Base-by-base conservation (phyloP, 2,797 vertebrate genomes). In the Sylvia borin region DNA sequence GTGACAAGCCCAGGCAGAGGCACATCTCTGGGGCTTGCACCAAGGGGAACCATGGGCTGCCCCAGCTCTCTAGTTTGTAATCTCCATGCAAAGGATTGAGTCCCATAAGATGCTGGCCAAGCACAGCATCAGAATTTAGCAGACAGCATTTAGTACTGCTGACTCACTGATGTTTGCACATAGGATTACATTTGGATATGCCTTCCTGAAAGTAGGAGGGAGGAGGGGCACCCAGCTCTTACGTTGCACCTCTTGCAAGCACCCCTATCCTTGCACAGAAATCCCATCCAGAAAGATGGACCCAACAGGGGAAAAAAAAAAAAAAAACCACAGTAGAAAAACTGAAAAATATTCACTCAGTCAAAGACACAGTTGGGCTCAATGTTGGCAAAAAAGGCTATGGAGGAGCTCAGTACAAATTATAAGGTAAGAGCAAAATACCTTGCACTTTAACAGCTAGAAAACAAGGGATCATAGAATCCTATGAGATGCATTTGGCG, bases 21-120 rank as follows among this genome's bases (percentile, higher is more conserved):
- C 42, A 83, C 8, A 12, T 21, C 0, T 0, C 27, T 1, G 3
- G 36, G 38, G 31, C n/a, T 67, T 1, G 3, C 43, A 70, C 21
- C 42, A 54, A 75, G 48, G 60, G n/a, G 21, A 91, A 12, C 29
- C 29, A 42, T 3, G 24, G 48, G 42, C 48, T 74, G 51, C 29
- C 64, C 31, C 27, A 34, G 64, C 7, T 58, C 50, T 32, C 48
- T 43, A 19, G 67, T 73, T 73, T 87, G 62, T 25, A 31, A 65
- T 25, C 61, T 61, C 54, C 43, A 29, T 0, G 0, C 25, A 20
- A 16, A 66, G 34, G 27, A 64, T 0, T 66, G 48, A 60, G 29
- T 47, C 85, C 79, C 34, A 18, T 16, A 64, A 66, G 40, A 22
- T 73, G 47, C 2, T 74, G 86, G 53, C n/a, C 36, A 48, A 74